These are phyloP conservation scores for Sturmia bella DNA, from an alignment of 2,888 invertebrate genomes.

Conservation along the genomic window DNA sequence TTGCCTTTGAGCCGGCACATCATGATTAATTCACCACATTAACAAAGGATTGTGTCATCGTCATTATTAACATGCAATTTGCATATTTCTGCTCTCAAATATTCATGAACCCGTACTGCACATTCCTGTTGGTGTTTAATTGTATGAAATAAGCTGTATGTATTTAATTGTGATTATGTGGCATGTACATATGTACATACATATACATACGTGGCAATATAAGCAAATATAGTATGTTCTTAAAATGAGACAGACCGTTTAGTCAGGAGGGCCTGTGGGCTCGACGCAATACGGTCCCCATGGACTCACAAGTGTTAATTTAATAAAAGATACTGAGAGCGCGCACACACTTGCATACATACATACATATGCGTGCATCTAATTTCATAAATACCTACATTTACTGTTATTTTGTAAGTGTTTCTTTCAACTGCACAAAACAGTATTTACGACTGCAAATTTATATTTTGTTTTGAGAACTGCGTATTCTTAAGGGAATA, in stretches of 20 bases:
- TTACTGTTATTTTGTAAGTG: too few species aligned
- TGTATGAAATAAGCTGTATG: constrained; percentile 10
- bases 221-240: not conserved
- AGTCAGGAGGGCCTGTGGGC: constrained; percentile 21
- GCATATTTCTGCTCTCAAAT: too few species aligned
- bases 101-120: too few species aligned
- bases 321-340: not conserved
- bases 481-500: too few species aligned
- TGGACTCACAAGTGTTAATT: constrained; percentile 28
- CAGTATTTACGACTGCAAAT: too few species aligned
- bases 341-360: too few species aligned
- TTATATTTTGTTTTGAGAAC: too few species aligned
- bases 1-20: too few species aligned
- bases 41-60: constrained; percentile 41
- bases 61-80: not conserved
- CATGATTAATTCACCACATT: too few species aligned
- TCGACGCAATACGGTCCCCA: constrained; percentile 38
- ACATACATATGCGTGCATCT: not conserved
- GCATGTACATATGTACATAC: too few species aligned
- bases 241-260: constrained; percentile 22
- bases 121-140: constrained; percentile 26
- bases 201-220: too few species aligned
- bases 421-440: too few species aligned
- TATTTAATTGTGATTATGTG: constrained; percentile 32
- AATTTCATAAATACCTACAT: not conserved